Evolutionary conservation across 2,888 invertebrate genomes (phyloP), one percentile per base, ranked within the genome.

Genomic region (Thymelicus sylvestris): DNA sequence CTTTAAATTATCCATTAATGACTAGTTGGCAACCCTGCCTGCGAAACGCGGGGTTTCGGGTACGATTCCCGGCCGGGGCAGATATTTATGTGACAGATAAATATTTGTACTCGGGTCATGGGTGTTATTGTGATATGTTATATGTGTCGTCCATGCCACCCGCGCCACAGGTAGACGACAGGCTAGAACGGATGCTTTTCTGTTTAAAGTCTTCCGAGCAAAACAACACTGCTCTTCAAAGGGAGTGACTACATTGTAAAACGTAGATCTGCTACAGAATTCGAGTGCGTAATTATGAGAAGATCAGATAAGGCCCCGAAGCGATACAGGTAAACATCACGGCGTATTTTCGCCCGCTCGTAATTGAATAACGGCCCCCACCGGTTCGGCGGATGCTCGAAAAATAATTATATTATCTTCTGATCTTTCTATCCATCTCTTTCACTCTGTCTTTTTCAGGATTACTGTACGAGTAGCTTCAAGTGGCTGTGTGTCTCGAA

Each of bases 291-390:
- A 87, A 88, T 87, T 86, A 87, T 80, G 77, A 80, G 82, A 83
- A 85, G 81, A 85, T 86, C 86, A 82, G 80, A 80, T 79, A 76
- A 83, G 83, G 79, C 85, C 86, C 86, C 84, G 83, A 78, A 83
- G 89, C 89, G 81, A 83, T 55, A 44, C 86, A 88, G 87, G 89
- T 90, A 89, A 89, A 90, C 86, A 88, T 81, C 79, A 80, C 78
- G 74, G 78, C 80, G 83, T 80, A 84, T 86, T 87, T 87, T 86
- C 82, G 81, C 82, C 83, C 83, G 84, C 84, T 82, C 82, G 82
- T 91, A 91, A 91, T 91, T 90, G 89, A 91, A 91, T 90, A 87
- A 90, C 85, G 83, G 81, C 86, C 86, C 88, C 86, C 78, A 85
- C 86, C 84, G 85, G 83, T 81, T 84, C 85, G 82, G 83, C 84